Base-by-base conservation (phyloP, 2,113 vertebrate genomes). In the Pyxicephalus adspersus region DNA sequence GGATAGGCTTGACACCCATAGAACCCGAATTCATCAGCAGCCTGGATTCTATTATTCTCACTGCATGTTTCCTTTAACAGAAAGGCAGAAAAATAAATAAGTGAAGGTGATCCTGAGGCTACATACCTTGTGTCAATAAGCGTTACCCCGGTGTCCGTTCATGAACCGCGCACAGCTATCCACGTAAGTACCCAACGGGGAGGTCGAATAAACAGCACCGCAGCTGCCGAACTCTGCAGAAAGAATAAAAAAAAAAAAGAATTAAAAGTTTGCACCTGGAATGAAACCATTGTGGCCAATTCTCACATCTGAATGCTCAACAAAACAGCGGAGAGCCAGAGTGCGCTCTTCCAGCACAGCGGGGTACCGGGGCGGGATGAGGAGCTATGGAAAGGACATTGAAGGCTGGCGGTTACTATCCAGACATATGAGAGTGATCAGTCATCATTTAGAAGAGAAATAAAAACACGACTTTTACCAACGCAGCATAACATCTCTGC, bases 221-320 rank as follows among this genome's bases (percentile, higher is more conserved):
- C 77, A 64, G 77, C 34, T 52, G 77, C 15, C 22, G 13, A 26
- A 6, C 61, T 80, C 77, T 80, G 58, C 34, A 72, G 22, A 63
- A 64, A 70, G 18, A 60, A 19, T n/a, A 19, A 26, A 73, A 45
- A 11, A 45, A n/a, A 68, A 45, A 25, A 60, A 23, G n/a, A 58
- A 45, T 45, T 45, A 8, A 13, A 9, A 22, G 20, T n/a, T 80
- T 50, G 57, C 25, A 79, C 76, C 52, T 55, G 34, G 77, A 26
- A 65, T 13, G 2, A 18, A 66, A 68, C 34, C 28, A 45, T 28
- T n/a, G 64, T 29, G 18, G n/a, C 76, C 74, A 76, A 45, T 45
- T 66, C 63, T 38, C 13, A 29, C 28, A 6, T 51, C 73, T 19
- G 50, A n/a, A 66, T 38, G 64, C 38, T 28, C 31, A 15, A 23